Conservation (phyloP, 2,888 invertebrate genomes). For the Urechis unicinctus region DNA sequence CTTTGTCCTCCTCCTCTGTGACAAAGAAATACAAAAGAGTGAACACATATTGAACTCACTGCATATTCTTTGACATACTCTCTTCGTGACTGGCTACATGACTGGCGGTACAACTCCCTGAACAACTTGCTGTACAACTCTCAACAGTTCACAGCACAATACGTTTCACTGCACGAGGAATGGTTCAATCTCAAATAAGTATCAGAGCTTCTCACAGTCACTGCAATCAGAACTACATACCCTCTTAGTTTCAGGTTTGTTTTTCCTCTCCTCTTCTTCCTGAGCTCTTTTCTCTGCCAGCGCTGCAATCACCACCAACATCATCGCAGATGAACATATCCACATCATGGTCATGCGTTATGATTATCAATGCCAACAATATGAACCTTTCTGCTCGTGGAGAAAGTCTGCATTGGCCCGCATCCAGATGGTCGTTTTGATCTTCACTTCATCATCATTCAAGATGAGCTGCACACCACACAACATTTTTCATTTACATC, state of each 20-base stretch:
- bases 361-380: too few species aligned
- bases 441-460: conserved; percentile 69
- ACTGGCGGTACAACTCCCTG: too few species aligned
- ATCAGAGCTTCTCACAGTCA: background rate
- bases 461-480: conserved; percentile 65
- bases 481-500: too few species aligned
- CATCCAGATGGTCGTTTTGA: conserved; percentile 83
- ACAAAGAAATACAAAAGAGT: background rate
- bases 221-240: conserved; percentile 32
- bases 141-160: too few species aligned
- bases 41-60: background rate
- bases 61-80: conserved; percentile 12
- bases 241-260: conserved; percentile 65
- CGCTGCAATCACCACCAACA: conserved; percentile 1
- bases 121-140: too few species aligned
- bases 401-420: conserved; percentile 80
- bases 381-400: conserved; percentile 64
- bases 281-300: conserved; percentile 71
- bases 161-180: too few species aligned
- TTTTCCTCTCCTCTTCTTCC: conserved; percentile 69
- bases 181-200: background rate
- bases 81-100: too few species aligned
- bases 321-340: background rate
- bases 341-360: too few species aligned
- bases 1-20: background rate